phyloP scores from a whole-genome alignment of 2,113 vertebrate species.

The Uria aalge region DNA sequence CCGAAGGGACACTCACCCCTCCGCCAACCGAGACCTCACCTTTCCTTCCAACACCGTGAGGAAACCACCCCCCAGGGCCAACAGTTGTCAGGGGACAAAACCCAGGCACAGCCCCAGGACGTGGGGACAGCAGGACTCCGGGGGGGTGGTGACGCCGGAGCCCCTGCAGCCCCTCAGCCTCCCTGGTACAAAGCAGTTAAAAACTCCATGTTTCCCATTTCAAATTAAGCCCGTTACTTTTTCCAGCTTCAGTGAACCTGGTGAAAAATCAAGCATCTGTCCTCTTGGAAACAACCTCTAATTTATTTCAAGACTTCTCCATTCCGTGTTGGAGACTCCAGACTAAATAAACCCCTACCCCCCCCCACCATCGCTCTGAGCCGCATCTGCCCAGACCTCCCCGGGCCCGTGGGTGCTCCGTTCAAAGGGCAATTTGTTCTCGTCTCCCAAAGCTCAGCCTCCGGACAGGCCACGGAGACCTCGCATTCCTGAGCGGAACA shows the following conservation, averaged over 20 bases:
- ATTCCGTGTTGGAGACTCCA: not conserved
- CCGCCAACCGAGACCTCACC: not conserved
- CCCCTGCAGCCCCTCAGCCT: not conserved
- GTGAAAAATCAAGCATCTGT: not conserved
- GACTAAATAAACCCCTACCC: not conserved
- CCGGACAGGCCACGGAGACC: not conserved
- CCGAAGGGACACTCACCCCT: too few relatives aligned
- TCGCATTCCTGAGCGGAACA: not conserved
- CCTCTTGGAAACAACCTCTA: not conserved
- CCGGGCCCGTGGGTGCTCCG: rapidly evolving
- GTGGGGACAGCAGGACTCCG: not conserved
- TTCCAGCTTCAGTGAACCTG: not conserved
- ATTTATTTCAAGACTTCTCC: not conserved
- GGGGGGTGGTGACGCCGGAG: rapidly evolving
- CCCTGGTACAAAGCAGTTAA: too few relatives aligned
- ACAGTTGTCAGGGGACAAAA: not conserved
- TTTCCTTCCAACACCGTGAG: not conserved
- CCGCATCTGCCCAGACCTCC: not conserved
- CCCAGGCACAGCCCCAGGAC: not conserved
- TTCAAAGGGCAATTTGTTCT: not conserved
- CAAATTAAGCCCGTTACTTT: not conserved
- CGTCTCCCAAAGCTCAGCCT: not conserved
- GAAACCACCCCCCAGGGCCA: not conserved
- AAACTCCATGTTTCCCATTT: not conserved
- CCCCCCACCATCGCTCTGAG: not conserved